Base-by-base conservation (phyloP, 2,888 invertebrate species). In the Eristalis intricaria region DNA sequence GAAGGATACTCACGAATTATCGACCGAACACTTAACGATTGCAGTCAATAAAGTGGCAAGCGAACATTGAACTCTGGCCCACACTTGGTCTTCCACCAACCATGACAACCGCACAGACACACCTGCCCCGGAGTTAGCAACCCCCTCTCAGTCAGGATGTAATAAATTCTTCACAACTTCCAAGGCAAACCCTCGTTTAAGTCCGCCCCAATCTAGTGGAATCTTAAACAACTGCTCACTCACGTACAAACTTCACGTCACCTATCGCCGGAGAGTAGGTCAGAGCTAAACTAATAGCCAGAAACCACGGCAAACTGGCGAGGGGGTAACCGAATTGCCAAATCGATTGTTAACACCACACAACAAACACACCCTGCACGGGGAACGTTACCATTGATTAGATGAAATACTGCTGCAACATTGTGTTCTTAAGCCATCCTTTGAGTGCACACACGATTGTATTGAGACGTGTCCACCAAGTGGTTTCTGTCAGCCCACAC, bases 371-470 rank as follows among this genome's bases (percentile, higher is more conserved):
- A 79, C 75, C 26, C 26, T 32, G 26, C 63, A 50, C 71, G 66
- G 63, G 22, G 68, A 63, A 35, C 10, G 66, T 64, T 84, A 87
- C 84, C 87, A 80, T 87, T 87, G 68, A 84, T 80, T 84, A 87
- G 73, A 76, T 76, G 73, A 84, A 84, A 38, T 61, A 79, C 80
- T 60, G 76, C 79, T 76, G 73, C 66, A 80, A 56, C 64, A 76
- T 76, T 5, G 23, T 66, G 58, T 69, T 69, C 43, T 71, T 64
- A 71, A 35, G 50, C 71, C 76, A 73, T 76, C 50, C 19, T 8
- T 19, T 61, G 64, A 22, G 50, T 66, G 68, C 81, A 66, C 56
- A 87, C 75, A 76, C 32, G 66, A 63, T 58, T 69, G 13, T 26
- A 40, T 50, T 26, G 29, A 50, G 19, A 70, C n/a, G 56, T 66